Conservation (phyloP, 2,113 vertebrate species). For the Nesogale talazaci region DNA sequence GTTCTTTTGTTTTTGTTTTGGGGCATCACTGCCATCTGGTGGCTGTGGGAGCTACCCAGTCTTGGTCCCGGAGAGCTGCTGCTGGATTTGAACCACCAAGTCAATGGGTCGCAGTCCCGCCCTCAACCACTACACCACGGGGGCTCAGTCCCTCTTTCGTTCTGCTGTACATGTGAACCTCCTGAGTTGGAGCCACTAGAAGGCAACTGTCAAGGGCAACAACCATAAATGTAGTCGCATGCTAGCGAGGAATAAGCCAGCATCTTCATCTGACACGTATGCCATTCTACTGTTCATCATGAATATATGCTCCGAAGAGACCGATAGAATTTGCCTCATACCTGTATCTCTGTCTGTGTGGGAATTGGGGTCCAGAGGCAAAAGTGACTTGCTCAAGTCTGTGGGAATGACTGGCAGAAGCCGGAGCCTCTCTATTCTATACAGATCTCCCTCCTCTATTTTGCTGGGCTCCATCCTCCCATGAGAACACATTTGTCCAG, state of each 20-base stretch:
- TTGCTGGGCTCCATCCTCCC: not conserved
- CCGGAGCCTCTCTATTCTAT: not conserved
- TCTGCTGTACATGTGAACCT: not conserved
- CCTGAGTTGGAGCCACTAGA: not conserved
- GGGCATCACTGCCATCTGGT: too few species aligned
- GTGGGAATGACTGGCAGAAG: fast-evolving
- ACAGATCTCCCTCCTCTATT: not conserved
- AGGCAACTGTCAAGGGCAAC: not conserved
- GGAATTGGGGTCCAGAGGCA: not conserved
- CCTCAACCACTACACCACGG: too few species aligned
- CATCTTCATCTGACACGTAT: not conserved
- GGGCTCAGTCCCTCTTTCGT: too few species aligned
- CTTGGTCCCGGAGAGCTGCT: too few species aligned
- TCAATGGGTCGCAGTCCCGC: too few species aligned
- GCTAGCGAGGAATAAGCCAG: not conserved
- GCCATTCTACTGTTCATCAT: not conserved
- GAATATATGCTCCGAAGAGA: not conserved
- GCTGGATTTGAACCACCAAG: too few species aligned
- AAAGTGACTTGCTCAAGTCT: not conserved
- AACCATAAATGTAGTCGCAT: not conserved
- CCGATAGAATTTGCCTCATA: not conserved
- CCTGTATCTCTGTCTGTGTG: not conserved
- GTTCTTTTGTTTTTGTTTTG: too few species aligned
- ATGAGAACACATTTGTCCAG: not conserved
- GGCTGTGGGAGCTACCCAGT: too few species aligned